These are phyloP conservation scores for Oligia latruncula DNA, from an alignment of 2,888 invertebrate genomes.

Conservation along the genomic window DNA sequence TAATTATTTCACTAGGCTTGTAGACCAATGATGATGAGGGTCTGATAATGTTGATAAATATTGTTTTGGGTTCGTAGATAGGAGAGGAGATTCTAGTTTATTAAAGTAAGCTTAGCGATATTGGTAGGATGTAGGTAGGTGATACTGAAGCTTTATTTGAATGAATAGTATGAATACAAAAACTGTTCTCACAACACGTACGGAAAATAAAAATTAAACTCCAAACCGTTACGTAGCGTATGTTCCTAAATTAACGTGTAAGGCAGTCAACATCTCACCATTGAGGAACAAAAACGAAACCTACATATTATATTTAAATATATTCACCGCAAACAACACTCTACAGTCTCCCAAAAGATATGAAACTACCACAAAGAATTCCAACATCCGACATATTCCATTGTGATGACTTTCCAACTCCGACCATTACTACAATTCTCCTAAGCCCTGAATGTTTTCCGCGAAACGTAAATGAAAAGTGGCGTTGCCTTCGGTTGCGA, in stretches of 20 bases:
- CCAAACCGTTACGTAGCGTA: not conserved
- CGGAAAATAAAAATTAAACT: not conserved
- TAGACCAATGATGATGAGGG: slow-evolving; percentile 53
- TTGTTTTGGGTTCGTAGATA: slow-evolving; percentile 22
- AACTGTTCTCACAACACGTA: not conserved
- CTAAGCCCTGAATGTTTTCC: slow-evolving; percentile 59
- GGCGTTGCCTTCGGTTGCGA: slow-evolving; percentile 57
- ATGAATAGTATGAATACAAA: not conserved
- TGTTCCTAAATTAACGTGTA: not conserved
- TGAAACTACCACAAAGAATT: slow-evolving; percentile 29
- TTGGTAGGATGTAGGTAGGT: not conserved
- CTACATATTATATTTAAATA: not conserved
- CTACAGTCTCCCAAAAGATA: slow-evolving; percentile 29
- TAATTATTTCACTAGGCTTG: slow-evolving; percentile 65
- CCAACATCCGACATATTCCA: slow-evolving; percentile 21
- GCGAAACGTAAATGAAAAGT: slow-evolving; percentile 66
- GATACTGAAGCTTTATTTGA: not conserved
- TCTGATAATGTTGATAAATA: slow-evolving; percentile 51
- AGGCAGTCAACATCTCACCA: not conserved
- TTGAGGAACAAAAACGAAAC: slow-evolving; percentile 5
- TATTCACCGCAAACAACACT: slow-evolving; percentile 21
- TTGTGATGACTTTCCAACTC: slow-evolving; percentile 46
- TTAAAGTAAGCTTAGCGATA: slow-evolving; percentile 2
- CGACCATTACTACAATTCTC: slow-evolving; percentile 36
- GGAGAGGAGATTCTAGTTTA: slow-evolving; percentile 9